Percentiles rank a stretch among this genome's conserved stretches.
phyloP scores from a whole-genome alignment of 2,113 vertebrate species.

The Accipiter virgatus region DNA sequence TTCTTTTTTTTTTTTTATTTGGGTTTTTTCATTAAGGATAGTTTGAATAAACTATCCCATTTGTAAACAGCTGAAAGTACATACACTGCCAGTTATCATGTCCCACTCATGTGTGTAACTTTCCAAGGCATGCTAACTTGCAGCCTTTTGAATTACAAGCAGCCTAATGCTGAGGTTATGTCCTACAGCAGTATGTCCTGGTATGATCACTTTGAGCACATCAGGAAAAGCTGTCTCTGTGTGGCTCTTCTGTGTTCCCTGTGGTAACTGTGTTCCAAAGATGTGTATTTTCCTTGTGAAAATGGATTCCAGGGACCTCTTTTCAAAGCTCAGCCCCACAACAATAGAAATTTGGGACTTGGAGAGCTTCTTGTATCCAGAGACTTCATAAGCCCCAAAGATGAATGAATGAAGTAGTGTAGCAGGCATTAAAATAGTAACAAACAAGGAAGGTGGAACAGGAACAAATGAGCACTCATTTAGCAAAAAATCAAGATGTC shows the following conservation, averaged over 20 bases:
- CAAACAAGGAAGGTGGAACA: not conserved
- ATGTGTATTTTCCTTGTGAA: not conserved
- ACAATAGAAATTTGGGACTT: not conserved
- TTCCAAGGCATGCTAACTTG: not conserved
- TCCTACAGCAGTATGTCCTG: not conserved
- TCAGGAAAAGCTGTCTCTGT: not conserved
- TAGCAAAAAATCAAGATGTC: not conserved
- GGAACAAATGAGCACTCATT: not conserved
- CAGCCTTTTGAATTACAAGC: not conserved
- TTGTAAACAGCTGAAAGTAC: not conserved
- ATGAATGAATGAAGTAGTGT: not conserved
- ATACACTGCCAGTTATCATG: not conserved
- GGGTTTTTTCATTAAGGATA: not conserved
- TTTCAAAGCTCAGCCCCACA: not conserved
- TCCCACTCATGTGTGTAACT: not conserved
- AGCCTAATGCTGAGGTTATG: not conserved
- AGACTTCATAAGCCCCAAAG: not conserved
- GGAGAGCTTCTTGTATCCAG: fast-evolving
- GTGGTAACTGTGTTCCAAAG: not conserved
- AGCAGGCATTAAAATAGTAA: not conserved
- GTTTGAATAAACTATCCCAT: not conserved
- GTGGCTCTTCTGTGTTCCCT: not conserved
- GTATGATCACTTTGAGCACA: not conserved
- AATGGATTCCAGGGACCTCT: not conserved
- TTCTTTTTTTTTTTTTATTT: too few species aligned